These are phyloP conservation scores for Plebejus anna DNA, from an alignment of 2,888 invertebrate genomes.

Conservation along the genomic window DNA sequence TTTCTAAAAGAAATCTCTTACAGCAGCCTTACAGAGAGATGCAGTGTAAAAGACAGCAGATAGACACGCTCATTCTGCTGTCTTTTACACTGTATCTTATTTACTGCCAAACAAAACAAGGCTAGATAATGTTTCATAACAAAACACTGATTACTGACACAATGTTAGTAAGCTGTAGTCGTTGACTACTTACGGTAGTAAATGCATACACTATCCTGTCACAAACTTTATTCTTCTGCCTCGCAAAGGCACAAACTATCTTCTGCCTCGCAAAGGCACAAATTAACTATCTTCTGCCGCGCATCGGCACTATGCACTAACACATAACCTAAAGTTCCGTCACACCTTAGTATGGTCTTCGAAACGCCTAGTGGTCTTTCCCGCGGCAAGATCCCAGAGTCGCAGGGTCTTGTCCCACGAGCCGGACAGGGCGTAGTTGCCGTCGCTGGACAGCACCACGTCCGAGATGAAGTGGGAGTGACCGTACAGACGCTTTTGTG, in stretches of 20 bases:
- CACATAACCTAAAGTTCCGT: conserved; percentile 62
- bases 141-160: neutral
- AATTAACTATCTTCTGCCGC: conserved; percentile 39
- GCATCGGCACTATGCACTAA: conserved; percentile 56
- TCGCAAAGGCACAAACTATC: conserved; percentile 34
- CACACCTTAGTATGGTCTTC: conserved; percentile 99
- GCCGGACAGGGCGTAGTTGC: conserved; percentile 99
- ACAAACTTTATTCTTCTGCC: conserved; percentile 34
- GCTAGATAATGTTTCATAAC: too few relatives aligned
- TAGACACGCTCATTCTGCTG: too few relatives aligned
- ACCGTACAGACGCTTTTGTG: conserved; percentile 96
- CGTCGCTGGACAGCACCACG: conserved; percentile 99
- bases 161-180: neutral
- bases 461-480: conserved; percentile 99
- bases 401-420: conserved; percentile 99
- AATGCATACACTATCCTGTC: conserved; percentile 28
- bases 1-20: too few relatives aligned
- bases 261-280: conserved; percentile 34
- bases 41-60: too few relatives aligned
- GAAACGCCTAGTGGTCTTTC: conserved; percentile 97
- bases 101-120: too few relatives aligned
- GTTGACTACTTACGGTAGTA: conserved; percentile 21
- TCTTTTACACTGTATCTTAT: too few relatives aligned
- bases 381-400: conserved; percentile 98
- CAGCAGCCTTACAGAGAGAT: too few relatives aligned